Evolutionary conservation across 2,888 invertebrate genomes (phyloP), one percentile per base, ranked within the genome.

Genomic region (Lamellibrachia columna): DNA sequence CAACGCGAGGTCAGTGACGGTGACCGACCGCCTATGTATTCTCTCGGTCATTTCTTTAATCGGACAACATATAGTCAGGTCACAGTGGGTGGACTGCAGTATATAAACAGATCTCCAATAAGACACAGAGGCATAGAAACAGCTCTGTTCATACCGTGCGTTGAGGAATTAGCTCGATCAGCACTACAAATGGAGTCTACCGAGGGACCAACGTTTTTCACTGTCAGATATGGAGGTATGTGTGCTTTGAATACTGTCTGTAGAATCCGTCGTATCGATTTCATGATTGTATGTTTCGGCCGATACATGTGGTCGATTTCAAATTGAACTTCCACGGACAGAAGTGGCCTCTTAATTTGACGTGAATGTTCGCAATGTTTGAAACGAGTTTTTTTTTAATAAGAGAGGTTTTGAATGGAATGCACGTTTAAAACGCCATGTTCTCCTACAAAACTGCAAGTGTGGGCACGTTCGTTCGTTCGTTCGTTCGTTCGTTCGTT

Each of bases 161-260:
- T 3, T 75, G 22, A 75, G 75, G n/a, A 22, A 4, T 15, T 15
- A 75, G 15, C 75, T n/a, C 22, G n/a, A 75, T 75, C n/a, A 75
- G 4, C 75, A 22, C 15, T 6, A 75, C 75, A 75, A 11, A 75
- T 75, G 75, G 75, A 75, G 22, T 15, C 75, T 22, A 22, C 22
- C 22, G 75, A 75, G 22, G 75, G 75, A 75, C 75, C 75, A 6
- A 75, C 75, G 75, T 75, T 75, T 75, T 75, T 75, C 75, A 75
- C 75, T n/a, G 75, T 75, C 75, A 75, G 75, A 75, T 75, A 75
- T n/a, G 75, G 75, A 75, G 75, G 75, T 75, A 75, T 22, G 75
- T 75, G 75, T 22, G 22, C 6, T 22, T 6, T 75, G 75, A 15
- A 6, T 75, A 6, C 75, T n/a, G 75, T 22, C 40, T 40, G 40